A percentile compares a stretch with the other conserved stretches of the same genome.
Evolutionary conservation across 1,140 invertebrate species (phyloP).

Genomic region (Planococcus citri): DNA sequence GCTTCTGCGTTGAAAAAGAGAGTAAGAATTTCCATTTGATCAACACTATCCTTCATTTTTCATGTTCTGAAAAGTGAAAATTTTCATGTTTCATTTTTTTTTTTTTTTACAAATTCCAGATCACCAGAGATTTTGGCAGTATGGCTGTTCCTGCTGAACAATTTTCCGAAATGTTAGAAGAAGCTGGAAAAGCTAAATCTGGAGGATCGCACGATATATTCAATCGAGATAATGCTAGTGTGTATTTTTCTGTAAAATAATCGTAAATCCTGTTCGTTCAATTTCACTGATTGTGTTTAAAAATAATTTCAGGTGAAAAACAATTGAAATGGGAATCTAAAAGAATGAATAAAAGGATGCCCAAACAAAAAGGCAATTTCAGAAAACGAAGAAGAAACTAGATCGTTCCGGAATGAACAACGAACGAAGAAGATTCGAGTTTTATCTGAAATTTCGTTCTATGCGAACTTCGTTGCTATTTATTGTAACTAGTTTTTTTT

Average conservation of each 20-base stretch:
- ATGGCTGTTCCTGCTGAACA: slow-evolving; percentile 57
- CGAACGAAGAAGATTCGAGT: no score
- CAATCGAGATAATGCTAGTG: slow-evolving; percentile 21
- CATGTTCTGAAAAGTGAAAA: neutral
- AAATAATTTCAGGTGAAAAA: slow-evolving; percentile 13
- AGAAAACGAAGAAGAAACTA: no score
- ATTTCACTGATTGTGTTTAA: no score
- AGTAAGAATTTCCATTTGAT: slow-evolving; percentile 29
- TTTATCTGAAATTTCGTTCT: no score
- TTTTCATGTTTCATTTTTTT: neutral
- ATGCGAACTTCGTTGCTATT: no score
- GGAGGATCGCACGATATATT: slow-evolving; percentile 23
- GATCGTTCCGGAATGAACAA: no score
- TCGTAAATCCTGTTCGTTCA: neutral
- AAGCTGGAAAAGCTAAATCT: slow-evolving; percentile 39
- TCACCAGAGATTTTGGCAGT: slow-evolving; percentile 34
- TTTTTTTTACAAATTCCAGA: slow-evolving; percentile 30
- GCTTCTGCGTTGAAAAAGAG: slow-evolving; percentile 26
- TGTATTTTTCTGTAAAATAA: neutral
- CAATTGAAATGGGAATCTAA: slow-evolving; percentile 12
- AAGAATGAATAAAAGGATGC: neutral
- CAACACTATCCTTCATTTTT: neutral
- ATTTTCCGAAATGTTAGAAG: slow-evolving; percentile 55
- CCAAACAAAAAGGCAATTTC: no score
- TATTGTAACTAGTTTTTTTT: no score